phyloP scores from a whole-genome alignment of 2,113 vertebrate genomes.

The Thryonomys swinderianus region DNA sequence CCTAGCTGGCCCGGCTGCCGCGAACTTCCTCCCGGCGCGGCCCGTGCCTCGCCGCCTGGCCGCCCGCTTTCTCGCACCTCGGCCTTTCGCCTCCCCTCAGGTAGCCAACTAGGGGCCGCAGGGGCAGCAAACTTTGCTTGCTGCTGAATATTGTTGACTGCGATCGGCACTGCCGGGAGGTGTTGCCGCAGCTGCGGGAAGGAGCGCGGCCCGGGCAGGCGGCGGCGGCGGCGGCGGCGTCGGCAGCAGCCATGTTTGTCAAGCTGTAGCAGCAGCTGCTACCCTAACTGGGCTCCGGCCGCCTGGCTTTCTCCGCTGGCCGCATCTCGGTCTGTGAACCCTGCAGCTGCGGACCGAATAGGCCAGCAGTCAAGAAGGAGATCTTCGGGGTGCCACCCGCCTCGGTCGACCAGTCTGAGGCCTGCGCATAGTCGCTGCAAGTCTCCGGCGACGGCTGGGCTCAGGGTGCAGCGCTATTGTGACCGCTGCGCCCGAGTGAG shows the following conservation, averaged over 20 bases:
- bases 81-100: constrained; percentile 61
- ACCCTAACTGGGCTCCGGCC: constrained; percentile 56
- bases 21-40: constrained; percentile 78
- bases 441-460: constrained; percentile 65
- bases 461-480: constrained; percentile 80
- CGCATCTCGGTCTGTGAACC: not conserved
- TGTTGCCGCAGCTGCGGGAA: constrained; percentile 63
- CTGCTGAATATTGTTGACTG: constrained; percentile 58
- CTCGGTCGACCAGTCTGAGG: constrained; percentile 14
- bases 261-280: constrained; percentile 73
- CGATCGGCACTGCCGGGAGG: constrained; percentile 50
- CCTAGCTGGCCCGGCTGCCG: constrained; percentile 72
- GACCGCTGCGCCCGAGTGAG: constrained; percentile 73
- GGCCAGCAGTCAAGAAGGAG: constrained; percentile 49
- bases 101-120: constrained; percentile 45
- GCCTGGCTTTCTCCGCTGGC: constrained; percentile 38
- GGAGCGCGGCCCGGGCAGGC: constrained; percentile 76
- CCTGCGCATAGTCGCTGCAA: constrained; percentile 43
- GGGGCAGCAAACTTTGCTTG: constrained; percentile 76
- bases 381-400: constrained; percentile 41
- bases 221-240: constrained; percentile 72
- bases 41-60: constrained; percentile 58
- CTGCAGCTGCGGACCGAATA: constrained; percentile 19
- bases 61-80: constrained; percentile 55
- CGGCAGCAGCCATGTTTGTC: constrained; percentile 85